Conservation (phyloP, 2,113 vertebrate species). For the Sinocyclocheilus grahami region DNA sequence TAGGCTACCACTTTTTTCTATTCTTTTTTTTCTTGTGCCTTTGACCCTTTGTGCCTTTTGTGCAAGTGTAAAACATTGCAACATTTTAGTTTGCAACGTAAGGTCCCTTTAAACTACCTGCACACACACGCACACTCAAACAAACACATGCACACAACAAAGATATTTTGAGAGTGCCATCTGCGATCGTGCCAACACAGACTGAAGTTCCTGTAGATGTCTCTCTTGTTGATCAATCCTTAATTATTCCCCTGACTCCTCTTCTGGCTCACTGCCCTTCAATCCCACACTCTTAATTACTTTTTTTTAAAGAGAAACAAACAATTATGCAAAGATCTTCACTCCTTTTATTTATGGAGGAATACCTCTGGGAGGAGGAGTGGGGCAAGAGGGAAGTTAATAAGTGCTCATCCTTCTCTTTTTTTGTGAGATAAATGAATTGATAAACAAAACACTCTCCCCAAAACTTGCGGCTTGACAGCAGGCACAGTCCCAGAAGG, state of each 20-base stretch:
- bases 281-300: slow-evolving; percentile 64
- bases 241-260: slow-evolving; percentile 65
- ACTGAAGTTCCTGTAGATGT: slow-evolving; percentile 62
- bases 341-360: slow-evolving; percentile 42
- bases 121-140: neutral
- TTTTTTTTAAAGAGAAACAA: slow-evolving; percentile 72
- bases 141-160: slow-evolving; percentile 35
- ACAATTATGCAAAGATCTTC: slow-evolving; percentile 71
- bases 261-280: slow-evolving; percentile 52
- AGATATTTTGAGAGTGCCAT: slow-evolving; percentile 75
- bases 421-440: slow-evolving; percentile 42
- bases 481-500: slow-evolving; percentile 46
- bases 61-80: neutral
- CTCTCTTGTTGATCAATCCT: slow-evolving; percentile 66
- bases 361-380: slow-evolving; percentile 45
- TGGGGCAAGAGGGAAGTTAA: slow-evolving; percentile 45
- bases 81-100: neutral
- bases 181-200: slow-evolving; percentile 68
- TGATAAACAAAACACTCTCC: slow-evolving; percentile 42
- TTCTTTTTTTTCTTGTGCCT: neutral
- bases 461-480: slow-evolving; percentile 27
- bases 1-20: no score
- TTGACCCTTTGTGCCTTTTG: neutral
- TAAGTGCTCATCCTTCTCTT: slow-evolving; percentile 38
- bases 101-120: neutral